Base-by-base conservation (phyloP, 2,113 vertebrate genomes). In the Hippoglossus stenolepis region DNA sequence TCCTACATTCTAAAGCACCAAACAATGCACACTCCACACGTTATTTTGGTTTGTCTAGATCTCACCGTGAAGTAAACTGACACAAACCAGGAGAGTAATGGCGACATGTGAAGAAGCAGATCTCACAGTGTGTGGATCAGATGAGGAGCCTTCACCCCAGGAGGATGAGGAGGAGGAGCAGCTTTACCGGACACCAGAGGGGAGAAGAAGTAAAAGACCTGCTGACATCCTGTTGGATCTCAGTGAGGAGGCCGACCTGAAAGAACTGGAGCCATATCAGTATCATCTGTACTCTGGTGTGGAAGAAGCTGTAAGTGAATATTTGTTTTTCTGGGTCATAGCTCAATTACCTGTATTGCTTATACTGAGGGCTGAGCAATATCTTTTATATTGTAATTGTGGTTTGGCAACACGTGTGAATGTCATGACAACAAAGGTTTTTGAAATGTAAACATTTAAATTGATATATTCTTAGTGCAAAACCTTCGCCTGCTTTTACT, bases 301-400 rank as follows among this genome's bases (percentile, higher is more conserved):
- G 96, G 95, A 96, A 59, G 95, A 96, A 69, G 94, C 95, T 20
- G 97, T 97, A 75, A 96, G 96, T 93, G 20, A 70, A 59, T 43
- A 31, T 38, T n/a, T 20, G 47, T 28, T 14, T 40, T 67, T 4
- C 71, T 61, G 14, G 47, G 18, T 15, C 18, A 17, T 51, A 18
- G 47, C 6, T 18, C 5, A 18, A 17, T 7, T 18, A 49, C 47
- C 47, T 18, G 40, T 43, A 3, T 2, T 11, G 12, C 2, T 51
- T 18, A 18, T 6, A 51, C 47, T 17, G 15, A 51, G 47, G 17
- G 40, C 47, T 18, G 47, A 38, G 2, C 35, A 38, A 38, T 38
- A 9, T 38, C 35, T 38, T 38, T 38, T 38, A 38, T 10, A 10
- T 38, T 38, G 8, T 2, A 38, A 38, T 2, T 1, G 31, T 31